Conservation (phyloP, 2,113 vertebrate genomes). For the Pterophyllum scalare region DNA sequence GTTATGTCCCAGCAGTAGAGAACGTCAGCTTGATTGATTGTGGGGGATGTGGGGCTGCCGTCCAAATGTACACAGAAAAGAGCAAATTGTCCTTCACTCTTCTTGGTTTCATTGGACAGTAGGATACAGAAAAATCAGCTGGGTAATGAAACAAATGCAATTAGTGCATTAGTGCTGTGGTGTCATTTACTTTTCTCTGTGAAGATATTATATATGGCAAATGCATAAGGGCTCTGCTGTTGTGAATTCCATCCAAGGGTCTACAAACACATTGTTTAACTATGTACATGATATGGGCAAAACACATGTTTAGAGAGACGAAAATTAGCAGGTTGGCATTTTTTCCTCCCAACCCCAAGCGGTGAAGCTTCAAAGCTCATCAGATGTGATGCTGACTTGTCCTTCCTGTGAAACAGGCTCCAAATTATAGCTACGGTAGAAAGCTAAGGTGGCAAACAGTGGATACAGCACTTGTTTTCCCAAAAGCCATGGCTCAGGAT, state of each 20-base stretch:
- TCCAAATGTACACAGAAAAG: constrained; percentile 5
- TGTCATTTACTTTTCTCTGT: constrained; percentile 58
- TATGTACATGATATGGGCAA: constrained; percentile 64
- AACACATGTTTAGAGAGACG: constrained; percentile 65
- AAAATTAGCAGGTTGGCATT: constrained; percentile 62
- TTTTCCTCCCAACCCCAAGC: constrained; percentile 48
- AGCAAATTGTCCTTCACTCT: constrained; percentile 14
- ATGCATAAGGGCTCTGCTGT: constrained; percentile 67
- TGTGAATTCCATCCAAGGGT: constrained; percentile 63
- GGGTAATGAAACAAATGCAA: constrained; percentile 29
- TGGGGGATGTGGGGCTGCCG: not conserved
- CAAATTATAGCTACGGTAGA: constrained; percentile 40
- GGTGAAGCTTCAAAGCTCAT: constrained; percentile 68
- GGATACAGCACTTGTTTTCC: constrained; percentile 71
- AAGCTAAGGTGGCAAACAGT: constrained; percentile 70
- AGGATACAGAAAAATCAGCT: constrained; percentile 22
- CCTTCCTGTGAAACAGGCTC: constrained; percentile 73
- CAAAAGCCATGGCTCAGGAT: constrained; percentile 78
- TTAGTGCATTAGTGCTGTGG: constrained; percentile 30
- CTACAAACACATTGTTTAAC: constrained; percentile 56
- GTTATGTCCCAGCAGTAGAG: constrained; percentile 23
- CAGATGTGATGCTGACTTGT: constrained; percentile 59
- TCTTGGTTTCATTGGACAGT: constrained; percentile 14
- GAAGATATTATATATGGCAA: constrained; percentile 63
- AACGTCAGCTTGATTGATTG: not conserved